These are phyloP conservation scores for Hyla sarda DNA, from an alignment of 2,113 vertebrate genomes.

Conservation along the genomic window DNA sequence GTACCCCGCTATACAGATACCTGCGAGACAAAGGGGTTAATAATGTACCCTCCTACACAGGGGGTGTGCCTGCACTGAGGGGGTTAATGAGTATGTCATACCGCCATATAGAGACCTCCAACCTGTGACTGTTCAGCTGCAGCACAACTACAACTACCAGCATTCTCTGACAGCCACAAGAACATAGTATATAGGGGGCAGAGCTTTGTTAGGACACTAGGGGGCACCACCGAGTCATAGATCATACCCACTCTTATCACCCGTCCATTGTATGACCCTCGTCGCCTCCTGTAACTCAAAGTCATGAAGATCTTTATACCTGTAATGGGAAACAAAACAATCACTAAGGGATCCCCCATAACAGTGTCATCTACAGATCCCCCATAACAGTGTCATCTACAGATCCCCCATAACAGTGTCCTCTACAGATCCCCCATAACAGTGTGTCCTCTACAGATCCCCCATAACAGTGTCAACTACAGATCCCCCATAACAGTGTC, in stretches of 20 bases:
- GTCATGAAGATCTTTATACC: slow-evolving; percentile 72
- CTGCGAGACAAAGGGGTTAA: slow-evolving; percentile 57
- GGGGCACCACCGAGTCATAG: neutral
- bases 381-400: neutral
- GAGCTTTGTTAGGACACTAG: too few species aligned
- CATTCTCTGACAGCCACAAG: too few species aligned
- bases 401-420: neutral
- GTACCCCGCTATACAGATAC: slow-evolving; percentile 83
- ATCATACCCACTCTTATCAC: slow-evolving; percentile 64
- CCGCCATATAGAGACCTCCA: too few species aligned
- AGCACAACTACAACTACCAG: too few species aligned
- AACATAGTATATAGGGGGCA: too few species aligned
- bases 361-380: neutral
- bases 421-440: neutral
- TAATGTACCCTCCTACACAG: too few species aligned
- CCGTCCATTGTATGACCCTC: slow-evolving; percentile 71
- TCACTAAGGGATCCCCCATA: neutral
- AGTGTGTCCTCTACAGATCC: neutral
- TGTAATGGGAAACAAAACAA: slow-evolving; percentile 3
- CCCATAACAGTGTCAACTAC: neutral
- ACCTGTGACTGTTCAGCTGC: too few species aligned
- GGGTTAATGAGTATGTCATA: too few species aligned
- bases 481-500: neutral
- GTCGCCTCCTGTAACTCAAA: slow-evolving; percentile 72
- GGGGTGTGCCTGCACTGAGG: too few species aligned